These are phyloP conservation scores for Nycticryphes semicollaris DNA, from an alignment of 2,113 vertebrate species.

Conservation along the genomic window DNA sequence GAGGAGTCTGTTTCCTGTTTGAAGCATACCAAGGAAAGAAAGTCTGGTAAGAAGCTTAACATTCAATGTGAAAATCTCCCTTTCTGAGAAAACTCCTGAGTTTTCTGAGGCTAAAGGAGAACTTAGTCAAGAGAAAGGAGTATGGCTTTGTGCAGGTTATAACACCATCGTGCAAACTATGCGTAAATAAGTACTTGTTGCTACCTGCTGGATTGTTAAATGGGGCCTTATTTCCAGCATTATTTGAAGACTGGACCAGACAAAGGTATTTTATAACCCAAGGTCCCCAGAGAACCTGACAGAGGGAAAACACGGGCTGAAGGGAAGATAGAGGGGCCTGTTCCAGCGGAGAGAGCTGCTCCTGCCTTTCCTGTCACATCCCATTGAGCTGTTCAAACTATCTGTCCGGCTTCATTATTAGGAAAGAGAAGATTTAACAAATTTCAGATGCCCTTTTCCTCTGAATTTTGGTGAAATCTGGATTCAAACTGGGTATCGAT, in stretches of 20 bases:
- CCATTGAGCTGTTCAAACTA: not conserved
- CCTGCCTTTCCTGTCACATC: not conserved
- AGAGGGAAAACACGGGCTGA: not conserved
- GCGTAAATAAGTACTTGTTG: not conserved
- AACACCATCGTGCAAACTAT: not conserved
- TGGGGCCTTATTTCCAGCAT: not conserved
- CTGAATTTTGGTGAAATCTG: not conserved
- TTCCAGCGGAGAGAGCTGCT: not conserved
- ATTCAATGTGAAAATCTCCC: not conserved
- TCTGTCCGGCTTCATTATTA: not conserved
- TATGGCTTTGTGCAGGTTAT: not conserved
- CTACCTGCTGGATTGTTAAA: not conserved
- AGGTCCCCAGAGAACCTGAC: not conserved
- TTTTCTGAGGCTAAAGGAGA: not conserved
- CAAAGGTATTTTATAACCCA: not conserved
- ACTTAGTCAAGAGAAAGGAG: not conserved
- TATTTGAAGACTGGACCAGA: not conserved
- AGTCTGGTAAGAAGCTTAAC: not conserved
- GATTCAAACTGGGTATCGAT: not conserved
- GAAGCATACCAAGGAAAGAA: not conserved
- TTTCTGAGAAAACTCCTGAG: not conserved
- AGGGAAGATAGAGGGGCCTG: accelerated
- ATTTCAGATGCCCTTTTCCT: not conserved
- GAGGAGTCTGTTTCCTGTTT: not conserved
- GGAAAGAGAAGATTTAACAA: not conserved